These are phyloP conservation scores for Syrista parreyssii DNA, from an alignment of 2,888 invertebrate genomes.

Conservation along the genomic window DNA sequence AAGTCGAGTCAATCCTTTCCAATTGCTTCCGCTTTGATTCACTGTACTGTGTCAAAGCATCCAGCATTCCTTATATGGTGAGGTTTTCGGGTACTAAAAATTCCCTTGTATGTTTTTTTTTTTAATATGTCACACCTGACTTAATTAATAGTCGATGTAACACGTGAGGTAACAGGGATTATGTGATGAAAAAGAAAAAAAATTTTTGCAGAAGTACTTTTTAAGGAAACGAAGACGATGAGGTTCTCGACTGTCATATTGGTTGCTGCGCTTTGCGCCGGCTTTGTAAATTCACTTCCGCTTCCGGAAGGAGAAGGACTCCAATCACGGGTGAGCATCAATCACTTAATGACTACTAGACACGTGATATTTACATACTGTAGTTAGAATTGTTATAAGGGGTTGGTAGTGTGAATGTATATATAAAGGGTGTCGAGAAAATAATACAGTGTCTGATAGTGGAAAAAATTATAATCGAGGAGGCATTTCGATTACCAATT, in stretches of 20 bases:
- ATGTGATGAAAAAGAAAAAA: not conserved
- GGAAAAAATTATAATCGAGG: not conserved
- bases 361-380: not conserved
- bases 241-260: constrained; percentile 48
- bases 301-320: constrained; percentile 50
- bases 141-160: not conserved
- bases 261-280: constrained; percentile 45
- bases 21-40: constrained; percentile 25
- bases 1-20: constrained; percentile 22
- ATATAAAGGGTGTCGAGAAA: not conserved
- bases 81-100: not conserved
- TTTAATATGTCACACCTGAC: not conserved
- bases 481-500: not conserved
- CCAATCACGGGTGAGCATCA: constrained; percentile 55
- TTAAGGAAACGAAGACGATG: constrained; percentile 41
- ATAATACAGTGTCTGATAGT: not conserved
- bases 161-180: not conserved
- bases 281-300: constrained; percentile 54
- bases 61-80: not conserved
- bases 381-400: not conserved
- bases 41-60: not conserved
- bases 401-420: not conserved
- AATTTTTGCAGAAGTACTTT: constrained; percentile 19
- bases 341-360: not conserved
- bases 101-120: no score